Evolutionary conservation across 2,797 vertebrate genomes (phyloP), one percentile per base, ranked within the genome.

Genomic region (Lacerta agilis): DNA sequence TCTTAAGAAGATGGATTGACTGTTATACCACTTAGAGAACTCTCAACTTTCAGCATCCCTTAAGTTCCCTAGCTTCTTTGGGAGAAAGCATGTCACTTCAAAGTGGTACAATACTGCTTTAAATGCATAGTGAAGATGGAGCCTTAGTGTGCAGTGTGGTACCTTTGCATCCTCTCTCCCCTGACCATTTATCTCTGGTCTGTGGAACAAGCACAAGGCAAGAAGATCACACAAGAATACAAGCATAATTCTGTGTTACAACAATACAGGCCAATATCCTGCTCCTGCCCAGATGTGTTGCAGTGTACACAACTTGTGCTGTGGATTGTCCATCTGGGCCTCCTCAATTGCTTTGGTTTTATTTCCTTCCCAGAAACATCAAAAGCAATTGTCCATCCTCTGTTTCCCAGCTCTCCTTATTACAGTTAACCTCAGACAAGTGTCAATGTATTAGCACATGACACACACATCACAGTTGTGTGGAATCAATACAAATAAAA

Each of bases 401-500:
- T 45, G 43, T 89, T 88, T 79, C 87, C 79, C 36, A 66, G 29
- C 49, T 0, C 1, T 79, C 5, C 61, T 88, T 77, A 73, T 83
- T 0, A 3, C 88, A 6, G 15, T 15, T n/a, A 76, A 38, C 41
- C 11, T 82, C 66, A 86, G 82, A 90, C 78, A 88, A 85, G 25
- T 72, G 29, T 9, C 43, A 72, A 3, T 55, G 20, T 3, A 78
- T 90, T 76, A 83, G 58, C 77, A 75, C 80, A 76, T 49, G 61
- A 0, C 83, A 49, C n/a, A 58, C 73, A 91, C 20, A 67, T 69
- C 49, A 55, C 80, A 85, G 49, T n/a, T 88, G 78, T 29, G 2
- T 43, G 49, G 79, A 76, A 84, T 89, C 84, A 87, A 11, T 90
- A 87, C n/a, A 36, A 66, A 90, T 79, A 83, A 92, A 93, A 55